Conservation (phyloP, 2,888 invertebrate genomes). For the Amblyjoppa proteus region DNA sequence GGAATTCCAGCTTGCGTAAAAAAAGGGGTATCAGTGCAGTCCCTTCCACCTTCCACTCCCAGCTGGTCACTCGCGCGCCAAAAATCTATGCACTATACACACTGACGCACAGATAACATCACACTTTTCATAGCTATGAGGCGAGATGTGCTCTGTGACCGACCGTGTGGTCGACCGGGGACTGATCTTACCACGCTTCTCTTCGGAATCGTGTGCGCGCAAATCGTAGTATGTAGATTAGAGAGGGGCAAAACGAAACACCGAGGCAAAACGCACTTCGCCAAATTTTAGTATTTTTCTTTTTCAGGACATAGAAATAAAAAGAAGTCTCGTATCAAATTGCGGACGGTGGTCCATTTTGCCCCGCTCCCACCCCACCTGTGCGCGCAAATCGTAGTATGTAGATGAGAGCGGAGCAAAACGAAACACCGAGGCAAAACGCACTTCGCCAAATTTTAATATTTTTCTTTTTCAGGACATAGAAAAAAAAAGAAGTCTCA, state of each 20-base stretch:
- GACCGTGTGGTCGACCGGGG: neutral
- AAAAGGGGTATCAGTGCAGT: neutral
- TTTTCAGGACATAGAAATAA: too few species aligned
- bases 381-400: neutral
- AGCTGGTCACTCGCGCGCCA: neutral
- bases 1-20: neutral
- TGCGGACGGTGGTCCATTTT: too few species aligned
- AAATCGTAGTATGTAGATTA: neutral
- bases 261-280: neutral
- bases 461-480: too few species aligned
- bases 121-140: neutral
- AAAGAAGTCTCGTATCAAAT: too few species aligned
- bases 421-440: neutral
- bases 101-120: neutral
- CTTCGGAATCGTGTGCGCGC: neutral
- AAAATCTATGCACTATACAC: neutral
- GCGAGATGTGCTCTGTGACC: neutral
- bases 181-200: neutral
- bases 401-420: neutral
- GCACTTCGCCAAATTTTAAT: too few species aligned
- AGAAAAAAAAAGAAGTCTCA: neutral
- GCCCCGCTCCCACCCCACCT: neutral
- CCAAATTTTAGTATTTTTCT: too few species aligned
- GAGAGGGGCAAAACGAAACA: neutral
- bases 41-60: neutral